Evolutionary conservation across 2,113 vertebrate species (phyloP).

Genomic region (Phaethornis superciliosus): DNA sequence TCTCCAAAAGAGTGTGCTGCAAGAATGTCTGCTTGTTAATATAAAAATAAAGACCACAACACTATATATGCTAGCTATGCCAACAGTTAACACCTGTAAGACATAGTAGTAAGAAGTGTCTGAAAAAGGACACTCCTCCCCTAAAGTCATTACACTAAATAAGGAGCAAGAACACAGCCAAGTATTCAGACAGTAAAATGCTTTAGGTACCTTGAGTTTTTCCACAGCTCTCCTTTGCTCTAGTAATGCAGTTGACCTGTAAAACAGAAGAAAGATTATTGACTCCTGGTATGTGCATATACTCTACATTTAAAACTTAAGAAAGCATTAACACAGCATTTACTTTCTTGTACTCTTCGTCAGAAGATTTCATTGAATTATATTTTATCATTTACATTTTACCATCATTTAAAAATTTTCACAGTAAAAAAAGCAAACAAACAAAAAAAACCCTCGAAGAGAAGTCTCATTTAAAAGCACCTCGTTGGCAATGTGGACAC

Average conservation of each 20-base stretch:
- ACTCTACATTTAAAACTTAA: background rate
- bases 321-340: background rate
- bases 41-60: background rate
- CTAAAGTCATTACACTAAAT: background rate
- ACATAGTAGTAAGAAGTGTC: background rate
- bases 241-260: conserved; percentile 36
- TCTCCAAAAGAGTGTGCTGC: background rate
- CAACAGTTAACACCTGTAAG: background rate
- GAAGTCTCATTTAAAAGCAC: background rate
- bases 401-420: background rate
- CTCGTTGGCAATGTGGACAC: background rate
- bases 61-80: background rate
- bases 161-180: background rate
- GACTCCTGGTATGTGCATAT: background rate
- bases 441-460: background rate
- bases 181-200: conserved; percentile 2
- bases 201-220: conserved; percentile 57
- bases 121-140: background rate
- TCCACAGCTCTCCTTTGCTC: conserved; percentile 20
- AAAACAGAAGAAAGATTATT: conserved; percentile 44
- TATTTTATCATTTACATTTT: background rate
- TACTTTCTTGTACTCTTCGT: background rate
- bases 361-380: background rate
- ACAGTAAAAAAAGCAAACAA: background rate
- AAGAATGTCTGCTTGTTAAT: background rate